Conservation (phyloP, 2,797 vertebrate genomes). For the Aselliscus stoliczkanus region DNA sequence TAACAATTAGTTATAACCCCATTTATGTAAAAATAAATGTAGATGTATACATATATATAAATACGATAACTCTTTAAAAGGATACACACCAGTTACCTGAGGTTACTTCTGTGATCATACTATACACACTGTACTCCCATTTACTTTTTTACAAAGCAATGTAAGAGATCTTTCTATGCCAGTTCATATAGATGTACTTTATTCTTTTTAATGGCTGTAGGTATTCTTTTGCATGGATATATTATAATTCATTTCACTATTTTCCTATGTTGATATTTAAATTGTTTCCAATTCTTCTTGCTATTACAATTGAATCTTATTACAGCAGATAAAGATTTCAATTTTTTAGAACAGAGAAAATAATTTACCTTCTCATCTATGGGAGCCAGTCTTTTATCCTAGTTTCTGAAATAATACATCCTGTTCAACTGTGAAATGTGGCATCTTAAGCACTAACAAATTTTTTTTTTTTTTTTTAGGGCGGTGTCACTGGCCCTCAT, state of each 20-base stretch:
- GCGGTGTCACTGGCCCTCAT: too few relatives aligned
- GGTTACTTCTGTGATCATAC: not conserved
- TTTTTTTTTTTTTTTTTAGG: conserved; percentile 53
- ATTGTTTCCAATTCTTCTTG: conserved; percentile 63
- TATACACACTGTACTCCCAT: not conserved
- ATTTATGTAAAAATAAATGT: not conserved
- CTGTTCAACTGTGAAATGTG: conserved; percentile 8
- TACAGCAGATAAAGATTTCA: conserved; percentile 49
- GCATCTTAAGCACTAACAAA: not conserved
- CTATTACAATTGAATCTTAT: conserved; percentile 47
- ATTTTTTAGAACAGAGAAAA: conserved; percentile 52
- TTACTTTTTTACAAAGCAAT: conserved; percentile 15
- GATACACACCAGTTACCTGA: not conserved
- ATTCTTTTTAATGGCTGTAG: conserved; percentile 48
- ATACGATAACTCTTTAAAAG: not conserved
- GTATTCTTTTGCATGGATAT: conserved; percentile 33
- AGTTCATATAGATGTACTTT: not conserved
- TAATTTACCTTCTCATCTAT: conserved; percentile 42
- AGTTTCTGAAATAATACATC: conserved; percentile 34
- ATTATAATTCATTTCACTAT: conserved; percentile 40
- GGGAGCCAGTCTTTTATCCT: conserved; percentile 12
- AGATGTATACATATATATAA: not conserved
- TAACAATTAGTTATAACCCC: not conserved
- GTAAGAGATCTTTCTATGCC: not conserved
- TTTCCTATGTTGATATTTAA: conserved; percentile 57